Evolutionary conservation across 64 coral and sea anemone species (phyloP).

Genomic region (Pocillopora verrucosa): DNA sequence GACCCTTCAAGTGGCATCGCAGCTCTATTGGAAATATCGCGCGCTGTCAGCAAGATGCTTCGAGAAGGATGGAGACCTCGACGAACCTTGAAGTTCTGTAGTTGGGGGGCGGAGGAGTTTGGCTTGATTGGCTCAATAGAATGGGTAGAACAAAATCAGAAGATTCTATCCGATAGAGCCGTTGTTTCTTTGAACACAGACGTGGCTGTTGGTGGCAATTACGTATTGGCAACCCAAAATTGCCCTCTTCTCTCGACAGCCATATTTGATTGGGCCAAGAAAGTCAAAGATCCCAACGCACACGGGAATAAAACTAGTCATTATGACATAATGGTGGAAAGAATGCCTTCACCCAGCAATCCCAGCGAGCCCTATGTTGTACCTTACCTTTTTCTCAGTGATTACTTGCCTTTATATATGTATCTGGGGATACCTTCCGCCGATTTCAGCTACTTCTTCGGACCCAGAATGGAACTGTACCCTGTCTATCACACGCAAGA

Average conservation of each 20-base stretch:
- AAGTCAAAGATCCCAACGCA: conserved; percentile 37
- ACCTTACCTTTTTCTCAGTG: conserved; percentile 34
- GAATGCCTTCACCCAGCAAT: neutral
- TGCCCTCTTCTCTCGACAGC: conserved; percentile 21
- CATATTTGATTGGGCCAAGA: conserved; percentile 52
- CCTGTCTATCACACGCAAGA: conserved; percentile 73
- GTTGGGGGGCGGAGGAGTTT: conserved; percentile 96
- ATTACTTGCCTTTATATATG: conserved; percentile 68
- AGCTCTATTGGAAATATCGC: conserved; percentile 73
- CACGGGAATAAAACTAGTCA: neutral
- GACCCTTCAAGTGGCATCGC: conserved; percentile 85
- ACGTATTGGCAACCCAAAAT: conserved; percentile 1
- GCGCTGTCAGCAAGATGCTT: conserved; percentile 59
- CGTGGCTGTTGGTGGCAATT: conserved; percentile 48
- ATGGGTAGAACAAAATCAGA: conserved; percentile 88
- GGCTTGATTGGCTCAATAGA: conserved; percentile 90
- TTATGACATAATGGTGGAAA: conserved; percentile 58
- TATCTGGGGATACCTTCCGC: conserved; percentile 42
- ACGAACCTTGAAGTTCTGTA: conserved; percentile 82
- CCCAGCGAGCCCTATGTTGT: neutral
- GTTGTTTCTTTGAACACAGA: conserved; percentile 76
- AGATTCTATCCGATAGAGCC: conserved; percentile 65
- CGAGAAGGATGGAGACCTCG: conserved; percentile 82
- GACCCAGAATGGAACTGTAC: neutral
- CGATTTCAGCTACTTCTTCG: conserved; percentile 63